These are phyloP conservation scores for Chydorus sphaericus DNA, from an alignment of 2,888 invertebrate species.

Conservation along the genomic window DNA sequence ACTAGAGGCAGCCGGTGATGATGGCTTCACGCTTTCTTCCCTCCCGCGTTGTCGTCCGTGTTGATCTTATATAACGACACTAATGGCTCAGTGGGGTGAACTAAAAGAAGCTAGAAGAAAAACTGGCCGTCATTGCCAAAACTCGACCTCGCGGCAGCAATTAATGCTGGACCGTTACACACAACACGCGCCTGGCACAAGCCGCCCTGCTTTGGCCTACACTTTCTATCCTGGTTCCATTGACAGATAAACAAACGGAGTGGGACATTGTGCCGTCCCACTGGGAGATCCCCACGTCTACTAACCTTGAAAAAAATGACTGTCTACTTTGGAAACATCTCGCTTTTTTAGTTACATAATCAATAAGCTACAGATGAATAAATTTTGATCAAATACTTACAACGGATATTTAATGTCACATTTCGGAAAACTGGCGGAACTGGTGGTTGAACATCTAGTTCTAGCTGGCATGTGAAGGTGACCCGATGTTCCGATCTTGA, in stretches of 20 bases:
- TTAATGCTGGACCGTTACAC: not conserved
- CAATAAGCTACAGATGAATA: too few species aligned
- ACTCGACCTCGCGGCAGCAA: not conserved
- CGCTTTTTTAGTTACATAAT: too few species aligned
- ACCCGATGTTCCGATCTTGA: not conserved
- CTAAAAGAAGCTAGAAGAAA: too few species aligned
- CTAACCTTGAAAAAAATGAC: too few species aligned
- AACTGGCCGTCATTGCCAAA: not conserved
- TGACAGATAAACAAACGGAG: too few species aligned
- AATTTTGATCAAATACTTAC: too few species aligned
- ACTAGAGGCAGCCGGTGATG: conserved; percentile 3
- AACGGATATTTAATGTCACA: conserved; percentile 1
- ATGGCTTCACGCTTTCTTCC: not conserved
- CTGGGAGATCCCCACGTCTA: too few species aligned
- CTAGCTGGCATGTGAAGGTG: conserved; percentile 4
- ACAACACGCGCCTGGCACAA: not conserved
- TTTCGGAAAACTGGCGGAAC: not conserved
- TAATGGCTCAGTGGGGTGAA: not conserved
- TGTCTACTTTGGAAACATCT: too few species aligned
- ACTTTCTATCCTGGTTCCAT: not conserved
- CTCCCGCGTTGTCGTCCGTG: not conserved
- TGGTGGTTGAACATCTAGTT: not conserved
- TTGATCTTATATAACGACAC: conserved; percentile 6
- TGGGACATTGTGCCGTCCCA: too few species aligned
- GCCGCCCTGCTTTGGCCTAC: not conserved